Conservation (phyloP, 2,113 vertebrate species). For the Myrmecobius fasciatus region DNA sequence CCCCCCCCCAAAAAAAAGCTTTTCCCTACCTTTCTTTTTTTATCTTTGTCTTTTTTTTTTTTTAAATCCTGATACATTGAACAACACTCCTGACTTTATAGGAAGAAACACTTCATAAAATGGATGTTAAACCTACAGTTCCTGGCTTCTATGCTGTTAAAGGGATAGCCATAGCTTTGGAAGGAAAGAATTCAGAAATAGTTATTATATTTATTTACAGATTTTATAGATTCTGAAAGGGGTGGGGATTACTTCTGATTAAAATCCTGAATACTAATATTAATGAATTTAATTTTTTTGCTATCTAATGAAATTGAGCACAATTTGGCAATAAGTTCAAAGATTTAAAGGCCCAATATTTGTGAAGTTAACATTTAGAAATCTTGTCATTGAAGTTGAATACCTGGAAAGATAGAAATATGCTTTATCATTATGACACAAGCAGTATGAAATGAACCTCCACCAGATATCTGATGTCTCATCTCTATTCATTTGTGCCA, state of each 20-base stretch:
- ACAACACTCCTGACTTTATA: not conserved
- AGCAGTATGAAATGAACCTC: not conserved
- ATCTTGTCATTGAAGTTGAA: not conserved
- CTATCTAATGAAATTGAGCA: not conserved
- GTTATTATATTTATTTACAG: not conserved
- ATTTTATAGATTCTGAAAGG: not conserved
- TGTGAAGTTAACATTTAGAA: not conserved
- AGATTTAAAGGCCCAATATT: not conserved
- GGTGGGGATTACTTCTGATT: not conserved
- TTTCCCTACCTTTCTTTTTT: no score
- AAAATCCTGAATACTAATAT: not conserved
- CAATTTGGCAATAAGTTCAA: not conserved
- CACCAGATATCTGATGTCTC: not conserved
- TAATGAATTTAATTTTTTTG: not conserved
- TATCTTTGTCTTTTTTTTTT: no score
- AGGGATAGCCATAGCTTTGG: not conserved
- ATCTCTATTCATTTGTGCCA: not conserved
- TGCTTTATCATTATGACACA: not conserved
- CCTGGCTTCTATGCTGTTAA: not conserved
- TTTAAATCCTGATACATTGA: no score
- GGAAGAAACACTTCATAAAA: not conserved
- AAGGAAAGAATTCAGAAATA: not conserved
- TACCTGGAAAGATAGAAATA: not conserved
- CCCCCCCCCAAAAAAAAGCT: no score
- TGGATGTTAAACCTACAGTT: not conserved